phyloP scores from a whole-genome alignment of 2,113 vertebrate genomes.

The sheep (Ovis aries) region DNA sequence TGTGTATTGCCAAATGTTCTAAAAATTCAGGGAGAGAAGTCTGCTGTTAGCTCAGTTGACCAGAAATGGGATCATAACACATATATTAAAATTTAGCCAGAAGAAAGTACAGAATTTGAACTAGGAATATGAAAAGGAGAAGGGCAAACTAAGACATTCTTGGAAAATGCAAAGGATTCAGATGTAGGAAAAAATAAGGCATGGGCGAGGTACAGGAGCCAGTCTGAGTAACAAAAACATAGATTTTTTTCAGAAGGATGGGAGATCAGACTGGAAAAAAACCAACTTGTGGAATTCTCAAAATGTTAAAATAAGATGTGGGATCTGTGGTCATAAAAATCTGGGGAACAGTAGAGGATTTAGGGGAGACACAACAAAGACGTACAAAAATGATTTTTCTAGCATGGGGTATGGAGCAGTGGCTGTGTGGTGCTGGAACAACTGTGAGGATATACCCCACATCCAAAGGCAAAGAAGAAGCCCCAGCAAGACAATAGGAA shows the following conservation, averaged over 20 bases:
- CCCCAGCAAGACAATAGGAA: not conserved
- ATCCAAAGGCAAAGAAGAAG: not conserved
- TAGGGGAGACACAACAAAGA: not conserved
- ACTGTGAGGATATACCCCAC: not conserved
- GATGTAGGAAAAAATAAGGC: not conserved
- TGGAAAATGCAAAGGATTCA: not conserved
- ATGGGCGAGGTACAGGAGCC: not conserved
- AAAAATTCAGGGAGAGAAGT: not conserved
- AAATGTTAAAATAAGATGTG: not conserved
- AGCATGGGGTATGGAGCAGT: not conserved
- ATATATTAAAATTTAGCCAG: not conserved
- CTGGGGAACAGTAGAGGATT: not conserved
- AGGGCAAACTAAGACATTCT: not conserved
- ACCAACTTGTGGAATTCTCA: not conserved
- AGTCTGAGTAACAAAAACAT: not conserved
- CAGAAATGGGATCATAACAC: not conserved
- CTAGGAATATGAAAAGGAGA: not conserved
- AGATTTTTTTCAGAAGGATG: not conserved
- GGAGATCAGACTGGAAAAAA: not conserved
- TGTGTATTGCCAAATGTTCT: not conserved
- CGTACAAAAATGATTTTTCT: not conserved
- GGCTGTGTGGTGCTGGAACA: rapidly evolving
- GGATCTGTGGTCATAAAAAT: not conserved
- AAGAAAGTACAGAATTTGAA: not conserved
- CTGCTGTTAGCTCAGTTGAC: not conserved